Evolutionary conservation across 2,113 vertebrate species (phyloP).

Genomic region (Sinocyclocheilus grahami): DNA sequence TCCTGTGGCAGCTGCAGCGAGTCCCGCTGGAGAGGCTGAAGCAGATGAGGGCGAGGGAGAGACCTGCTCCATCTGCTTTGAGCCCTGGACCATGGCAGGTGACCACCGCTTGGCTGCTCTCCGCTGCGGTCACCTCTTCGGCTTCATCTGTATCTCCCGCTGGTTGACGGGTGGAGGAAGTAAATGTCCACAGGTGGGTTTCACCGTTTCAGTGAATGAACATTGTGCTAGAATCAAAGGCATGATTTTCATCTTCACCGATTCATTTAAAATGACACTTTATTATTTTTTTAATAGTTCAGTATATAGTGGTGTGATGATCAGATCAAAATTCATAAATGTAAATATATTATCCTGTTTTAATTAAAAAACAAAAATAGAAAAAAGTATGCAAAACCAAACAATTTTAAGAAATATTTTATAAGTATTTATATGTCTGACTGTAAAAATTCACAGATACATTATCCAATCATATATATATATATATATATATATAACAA

Average conservation of each 20-base stretch:
- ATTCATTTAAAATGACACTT: not conserved
- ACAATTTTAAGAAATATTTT: too few species aligned
- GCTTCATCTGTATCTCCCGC: conserved; percentile 87
- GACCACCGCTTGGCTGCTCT: conserved; percentile 86
- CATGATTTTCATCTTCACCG: not conserved
- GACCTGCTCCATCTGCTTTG: conserved; percentile 91
- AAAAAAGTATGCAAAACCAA: too few species aligned
- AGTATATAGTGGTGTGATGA: not conserved
- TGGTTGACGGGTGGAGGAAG: conserved; percentile 86
- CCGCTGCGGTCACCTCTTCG: conserved; percentile 94
- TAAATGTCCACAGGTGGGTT: conserved; percentile 93
- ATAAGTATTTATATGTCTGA: not conserved
- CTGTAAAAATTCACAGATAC: not conserved
- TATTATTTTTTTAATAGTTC: not conserved
- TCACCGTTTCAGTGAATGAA: not conserved
- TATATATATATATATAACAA: too few species aligned
- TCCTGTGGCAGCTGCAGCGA: not conserved
- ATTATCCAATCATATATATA: not conserved
- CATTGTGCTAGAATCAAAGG: too few species aligned
- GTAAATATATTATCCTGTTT: too few species aligned
- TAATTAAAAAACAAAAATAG: too few species aligned
- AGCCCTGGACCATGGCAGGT: conserved; percentile 90
- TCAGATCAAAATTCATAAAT: not conserved
- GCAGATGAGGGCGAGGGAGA: conserved; percentile 84
- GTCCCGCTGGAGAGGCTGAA: not conserved